Evolutionary conservation across 2,113 vertebrate species (phyloP).

Genomic region (Dromiciops gliroides): DNA sequence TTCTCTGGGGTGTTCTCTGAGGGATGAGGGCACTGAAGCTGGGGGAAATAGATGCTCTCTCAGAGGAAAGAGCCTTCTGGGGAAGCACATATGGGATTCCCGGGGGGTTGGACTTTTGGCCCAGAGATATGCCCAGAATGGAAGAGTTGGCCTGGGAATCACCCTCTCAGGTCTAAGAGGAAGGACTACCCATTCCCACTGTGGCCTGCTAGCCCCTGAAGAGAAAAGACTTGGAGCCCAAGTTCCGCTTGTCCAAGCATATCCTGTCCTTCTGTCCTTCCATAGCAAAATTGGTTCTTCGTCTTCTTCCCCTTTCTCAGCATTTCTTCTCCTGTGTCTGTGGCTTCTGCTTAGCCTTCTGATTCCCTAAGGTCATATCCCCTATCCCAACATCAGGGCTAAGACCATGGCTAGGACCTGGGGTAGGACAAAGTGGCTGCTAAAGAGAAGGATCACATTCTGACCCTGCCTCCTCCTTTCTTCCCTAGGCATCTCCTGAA

Average conservation of each 20-base stretch:
- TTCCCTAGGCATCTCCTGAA: background rate
- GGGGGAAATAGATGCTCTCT: no score
- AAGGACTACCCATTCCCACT: background rate
- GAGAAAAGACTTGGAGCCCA: background rate
- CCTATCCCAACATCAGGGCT: background rate
- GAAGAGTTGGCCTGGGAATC: background rate
- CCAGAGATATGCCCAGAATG: background rate
- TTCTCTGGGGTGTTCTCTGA: background rate
- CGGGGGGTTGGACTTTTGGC: background rate
- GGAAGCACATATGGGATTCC: background rate
- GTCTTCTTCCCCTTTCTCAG: background rate
- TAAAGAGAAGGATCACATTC: background rate
- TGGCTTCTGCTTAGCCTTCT: background rate
- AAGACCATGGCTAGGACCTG: background rate
- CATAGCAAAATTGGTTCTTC: background rate
- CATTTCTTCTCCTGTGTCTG: background rate
- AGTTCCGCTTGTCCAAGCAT: background rate
- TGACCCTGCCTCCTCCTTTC: background rate
- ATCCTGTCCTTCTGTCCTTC: background rate
- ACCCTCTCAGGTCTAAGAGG: background rate
- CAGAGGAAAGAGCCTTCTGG: background rate
- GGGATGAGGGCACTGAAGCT: background rate
- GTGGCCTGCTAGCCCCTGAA: background rate
- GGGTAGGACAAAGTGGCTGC: background rate
- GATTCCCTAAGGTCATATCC: background rate